A percentile compares a stretch with the other conserved stretches of the same genome.
Conservation (phyloP, 2,113 vertebrate genomes). For the Oenanthe melanoleuca region DNA sequence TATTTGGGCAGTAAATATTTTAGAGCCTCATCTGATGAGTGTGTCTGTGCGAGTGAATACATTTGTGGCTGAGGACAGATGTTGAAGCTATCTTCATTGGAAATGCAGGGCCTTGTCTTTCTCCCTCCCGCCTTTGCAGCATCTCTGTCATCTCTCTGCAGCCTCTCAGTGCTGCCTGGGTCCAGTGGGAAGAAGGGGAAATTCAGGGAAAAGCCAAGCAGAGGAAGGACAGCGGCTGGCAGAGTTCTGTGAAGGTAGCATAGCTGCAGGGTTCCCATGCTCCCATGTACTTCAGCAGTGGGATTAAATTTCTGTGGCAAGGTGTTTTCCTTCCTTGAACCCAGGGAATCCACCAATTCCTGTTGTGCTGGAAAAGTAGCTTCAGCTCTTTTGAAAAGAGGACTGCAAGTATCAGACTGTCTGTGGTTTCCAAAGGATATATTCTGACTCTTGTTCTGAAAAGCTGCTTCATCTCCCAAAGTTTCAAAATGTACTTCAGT, state of each 20-base stretch:
- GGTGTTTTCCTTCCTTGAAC: not conserved
- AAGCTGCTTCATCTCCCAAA: not conserved
- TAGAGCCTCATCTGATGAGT: slow-evolving; percentile 61
- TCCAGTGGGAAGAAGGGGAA: not conserved
- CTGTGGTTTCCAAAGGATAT: not conserved
- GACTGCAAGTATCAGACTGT: not conserved
- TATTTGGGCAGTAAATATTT: slow-evolving; percentile 72
- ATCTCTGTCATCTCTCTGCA: not conserved
- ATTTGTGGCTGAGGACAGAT: slow-evolving; percentile 65
- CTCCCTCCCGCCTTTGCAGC: not conserved
- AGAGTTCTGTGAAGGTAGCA: not conserved
- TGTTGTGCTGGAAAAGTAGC: not conserved
- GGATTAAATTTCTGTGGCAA: not conserved
- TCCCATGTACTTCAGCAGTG: not conserved
- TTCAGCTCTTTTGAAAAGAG: not conserved
- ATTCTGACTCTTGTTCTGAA: not conserved
- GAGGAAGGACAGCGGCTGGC: not conserved
- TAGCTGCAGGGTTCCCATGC: not conserved
- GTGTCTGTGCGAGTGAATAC: slow-evolving; percentile 58
- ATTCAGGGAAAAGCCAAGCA: not conserved
- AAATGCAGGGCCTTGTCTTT: not conserved
- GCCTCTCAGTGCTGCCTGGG: not conserved
- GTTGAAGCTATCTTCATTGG: slow-evolving; percentile 36
- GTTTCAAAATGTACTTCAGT: not conserved
- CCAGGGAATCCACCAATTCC: not conserved